phyloP scores from a whole-genome alignment of 2,113 vertebrate genomes.

The Zootoca vivipara region DNA sequence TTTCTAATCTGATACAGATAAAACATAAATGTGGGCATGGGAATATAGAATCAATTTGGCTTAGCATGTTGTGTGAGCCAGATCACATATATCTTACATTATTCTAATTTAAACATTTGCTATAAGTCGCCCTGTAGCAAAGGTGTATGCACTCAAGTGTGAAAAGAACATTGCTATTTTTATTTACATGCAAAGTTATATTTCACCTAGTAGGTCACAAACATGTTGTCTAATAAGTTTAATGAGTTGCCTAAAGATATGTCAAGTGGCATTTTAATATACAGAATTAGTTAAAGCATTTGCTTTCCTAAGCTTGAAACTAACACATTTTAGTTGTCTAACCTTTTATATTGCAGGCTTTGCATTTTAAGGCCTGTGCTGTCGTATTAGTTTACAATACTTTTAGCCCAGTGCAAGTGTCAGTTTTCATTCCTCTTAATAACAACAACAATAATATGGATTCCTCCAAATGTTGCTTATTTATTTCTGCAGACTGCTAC shows the following conservation, averaged over 20 bases:
- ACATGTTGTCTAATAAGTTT: neutral
- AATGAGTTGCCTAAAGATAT: neutral
- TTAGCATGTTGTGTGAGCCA: too few relatives aligned
- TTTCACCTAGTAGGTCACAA: neutral
- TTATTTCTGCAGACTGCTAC: neutral
- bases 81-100: neutral
- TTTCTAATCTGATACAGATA: neutral
- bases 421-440: neutral
- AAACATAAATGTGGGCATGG: neutral
- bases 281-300: neutral
- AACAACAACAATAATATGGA: neutral
- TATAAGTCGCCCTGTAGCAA: conserved; percentile 27
- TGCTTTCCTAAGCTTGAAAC: neutral
- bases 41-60: neutral
- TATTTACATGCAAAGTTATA: neutral
- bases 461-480: neutral
- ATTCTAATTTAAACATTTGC: conserved; percentile 3
- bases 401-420: neutral
- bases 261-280: neutral
- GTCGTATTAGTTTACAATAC: neutral
- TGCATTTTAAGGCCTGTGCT: neutral
- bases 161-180: neutral
- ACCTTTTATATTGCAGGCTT: neutral
- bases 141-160: neutral
- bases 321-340: neutral